A percentile compares a stretch with the other conserved stretches of the same genome.
These are phyloP conservation scores for Ctenodactylus gundi DNA, from an alignment of 2,113 vertebrate genomes.

Conservation along the genomic window DNA sequence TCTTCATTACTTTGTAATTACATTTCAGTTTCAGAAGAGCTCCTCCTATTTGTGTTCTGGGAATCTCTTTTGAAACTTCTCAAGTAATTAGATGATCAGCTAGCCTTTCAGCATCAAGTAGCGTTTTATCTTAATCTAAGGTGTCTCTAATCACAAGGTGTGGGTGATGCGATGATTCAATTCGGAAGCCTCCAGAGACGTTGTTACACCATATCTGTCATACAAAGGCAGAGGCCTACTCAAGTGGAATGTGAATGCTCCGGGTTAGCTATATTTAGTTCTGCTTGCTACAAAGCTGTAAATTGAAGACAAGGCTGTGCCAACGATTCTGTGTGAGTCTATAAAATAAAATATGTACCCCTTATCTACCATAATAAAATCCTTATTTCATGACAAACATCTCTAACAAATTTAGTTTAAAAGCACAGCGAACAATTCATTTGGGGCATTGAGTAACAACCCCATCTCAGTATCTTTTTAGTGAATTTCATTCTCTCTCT, in stretches of 20 bases:
- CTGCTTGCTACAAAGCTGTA: background rate
- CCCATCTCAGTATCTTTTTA: background rate
- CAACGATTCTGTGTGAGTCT: background rate
- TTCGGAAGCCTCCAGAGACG: conserved; percentile 65
- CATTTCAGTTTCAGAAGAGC: conserved; percentile 63
- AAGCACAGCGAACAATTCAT: background rate
- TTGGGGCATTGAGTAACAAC: background rate
- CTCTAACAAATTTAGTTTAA: background rate
- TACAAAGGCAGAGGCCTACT: conserved; percentile 62
- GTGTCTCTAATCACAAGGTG: conserved; percentile 75
- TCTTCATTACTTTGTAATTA: conserved; percentile 71
- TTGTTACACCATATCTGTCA: conserved; percentile 62
- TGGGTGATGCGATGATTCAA: conserved; percentile 70
- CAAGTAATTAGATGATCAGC: conserved; percentile 74
- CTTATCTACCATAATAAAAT: background rate
- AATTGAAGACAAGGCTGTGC: background rate
- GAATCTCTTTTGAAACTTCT: conserved; percentile 66
- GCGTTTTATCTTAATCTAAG: conserved; percentile 76
- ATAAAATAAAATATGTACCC: background rate
- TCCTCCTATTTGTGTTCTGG: conserved; percentile 69
- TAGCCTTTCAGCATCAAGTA: conserved; percentile 74
- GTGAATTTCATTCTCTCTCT: background rate
- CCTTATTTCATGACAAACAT: background rate
- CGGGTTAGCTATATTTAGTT: conserved; percentile 48
- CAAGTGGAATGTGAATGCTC: conserved; percentile 66